phyloP scores from a whole-genome alignment of 1,140 invertebrate species.

The Idris sp. region DNA sequence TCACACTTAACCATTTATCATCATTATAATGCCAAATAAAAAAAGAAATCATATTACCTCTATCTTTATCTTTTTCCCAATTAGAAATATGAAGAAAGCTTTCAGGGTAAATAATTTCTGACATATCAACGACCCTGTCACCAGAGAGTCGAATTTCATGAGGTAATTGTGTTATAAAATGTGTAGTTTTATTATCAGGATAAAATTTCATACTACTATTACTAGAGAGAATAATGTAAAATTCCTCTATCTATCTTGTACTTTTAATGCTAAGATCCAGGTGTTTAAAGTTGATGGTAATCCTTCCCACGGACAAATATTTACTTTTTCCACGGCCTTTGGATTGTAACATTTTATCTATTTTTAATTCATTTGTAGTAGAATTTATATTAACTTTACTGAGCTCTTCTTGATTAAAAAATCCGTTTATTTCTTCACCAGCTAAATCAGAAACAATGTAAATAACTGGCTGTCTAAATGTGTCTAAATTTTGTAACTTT shows the following conservation, averaged over 20 bases:
- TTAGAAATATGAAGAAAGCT: conserved; percentile 19
- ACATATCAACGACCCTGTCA: conserved; percentile 31
- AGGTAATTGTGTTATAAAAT: conserved; percentile 40
- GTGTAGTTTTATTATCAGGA: conserved; percentile 47
- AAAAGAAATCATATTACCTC: no score
- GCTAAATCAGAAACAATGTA: conserved; percentile 8
- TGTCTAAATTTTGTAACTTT: not conserved
- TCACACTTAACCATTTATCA: not conserved
- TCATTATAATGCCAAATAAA: no score
- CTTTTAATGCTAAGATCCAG: conserved; percentile 12
- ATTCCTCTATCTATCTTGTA: conserved; percentile 4
- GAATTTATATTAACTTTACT: not conserved
- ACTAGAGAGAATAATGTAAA: conserved; percentile 22
- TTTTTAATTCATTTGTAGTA: not conserved
- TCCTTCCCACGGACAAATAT: conserved; percentile 8
- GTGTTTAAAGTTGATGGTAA: conserved; percentile 20
- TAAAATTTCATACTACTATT: conserved; percentile 51
- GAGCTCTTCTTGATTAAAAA: conserved; percentile 9
- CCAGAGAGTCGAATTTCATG: conserved; percentile 24
- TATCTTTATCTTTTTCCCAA: no score
- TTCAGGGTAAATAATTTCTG: conserved; percentile 45
- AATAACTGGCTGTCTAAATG: conserved; percentile 2
- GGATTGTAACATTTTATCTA: conserved; percentile 9
- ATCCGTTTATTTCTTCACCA: conserved; percentile 5
- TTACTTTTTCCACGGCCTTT: conserved; percentile 20